Evolutionary conservation across 2,113 vertebrate genomes (phyloP), one percentile per base, ranked within the genome.

Genomic region (Cavia porcellus): DNA sequence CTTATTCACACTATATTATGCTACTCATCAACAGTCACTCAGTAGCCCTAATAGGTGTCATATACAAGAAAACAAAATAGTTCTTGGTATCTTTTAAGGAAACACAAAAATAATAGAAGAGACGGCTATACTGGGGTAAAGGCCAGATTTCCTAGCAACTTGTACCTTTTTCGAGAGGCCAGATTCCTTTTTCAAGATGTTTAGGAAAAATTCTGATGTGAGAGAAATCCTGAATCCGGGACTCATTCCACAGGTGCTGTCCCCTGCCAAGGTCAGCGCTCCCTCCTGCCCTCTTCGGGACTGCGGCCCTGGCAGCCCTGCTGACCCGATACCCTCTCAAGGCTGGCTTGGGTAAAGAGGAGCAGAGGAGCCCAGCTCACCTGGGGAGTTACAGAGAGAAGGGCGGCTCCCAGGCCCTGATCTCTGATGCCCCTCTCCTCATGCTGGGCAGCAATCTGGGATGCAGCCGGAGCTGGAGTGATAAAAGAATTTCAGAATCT

Each of bases 291-390:
- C 10, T 47, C 79, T 72, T 83, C 42, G 14, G 55, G 55, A 68
- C 59, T 35, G 1, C 5, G 19, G 12, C 35, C 35, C 24, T 57
- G 32, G 30, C 38, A 28, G 1, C 3, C 13, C 45, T 32, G 35
- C 83, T 47, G 25, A 45, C 7, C 12, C 42, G 42, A 72, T 1
- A 47, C 2, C 32, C 32, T 52, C 72, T 38, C 28, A 4, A 50
- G 64, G 17, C 50, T 50, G 3, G 47, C 8, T n/a, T 28, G 13
- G 11, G 15, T 5, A 2, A n/a, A 22, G 3, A 75, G 32, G 74
- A 47, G 66, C 72, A n/a, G 35, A 17, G 72, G 20, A 24, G 50
- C 61, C 66, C 20, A 14, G 84, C 97, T 98, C 95, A 98, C 98
- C 97, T 96, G 97, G 35, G 97, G 83, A 9, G 86, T 38, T 2